Conservation (phyloP, 2,113 vertebrate species). For the Varanus komodoensis region DNA sequence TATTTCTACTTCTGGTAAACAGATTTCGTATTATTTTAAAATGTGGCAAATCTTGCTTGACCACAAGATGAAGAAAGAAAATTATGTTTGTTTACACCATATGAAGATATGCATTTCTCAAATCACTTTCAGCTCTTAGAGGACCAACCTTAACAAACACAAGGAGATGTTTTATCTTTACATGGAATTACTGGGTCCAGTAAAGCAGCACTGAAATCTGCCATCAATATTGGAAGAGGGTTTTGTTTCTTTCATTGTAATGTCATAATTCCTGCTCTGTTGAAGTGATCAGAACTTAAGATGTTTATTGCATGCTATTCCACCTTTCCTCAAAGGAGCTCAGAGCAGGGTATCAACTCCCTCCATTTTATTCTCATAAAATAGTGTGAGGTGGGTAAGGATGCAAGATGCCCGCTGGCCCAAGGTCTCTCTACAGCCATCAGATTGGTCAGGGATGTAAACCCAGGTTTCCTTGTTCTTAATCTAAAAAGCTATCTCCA, state of each 20-base stretch:
- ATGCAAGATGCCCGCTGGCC: neutral
- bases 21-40: neutral
- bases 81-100: neutral
- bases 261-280: neutral
- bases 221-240: neutral
- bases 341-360: neutral
- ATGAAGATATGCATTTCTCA: constrained; percentile 3
- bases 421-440: neutral
- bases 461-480: neutral
- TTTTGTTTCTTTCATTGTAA: neutral
- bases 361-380: neutral
- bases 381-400: neutral
- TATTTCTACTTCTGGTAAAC: neutral
- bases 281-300: constrained; percentile 27
- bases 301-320: neutral
- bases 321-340: neutral
- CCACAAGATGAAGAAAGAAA: neutral
- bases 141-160: neutral
- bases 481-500: neutral
- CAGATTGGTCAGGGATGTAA: neutral
- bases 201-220: neutral
- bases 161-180: neutral
- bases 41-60: neutral
- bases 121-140: neutral
- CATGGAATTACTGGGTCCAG: neutral